A percentile compares a stretch with the other conserved stretches of the same genome.
Evolutionary conservation across 2,113 vertebrate species (phyloP).

Genomic region (Odontophorus gujanensis): DNA sequence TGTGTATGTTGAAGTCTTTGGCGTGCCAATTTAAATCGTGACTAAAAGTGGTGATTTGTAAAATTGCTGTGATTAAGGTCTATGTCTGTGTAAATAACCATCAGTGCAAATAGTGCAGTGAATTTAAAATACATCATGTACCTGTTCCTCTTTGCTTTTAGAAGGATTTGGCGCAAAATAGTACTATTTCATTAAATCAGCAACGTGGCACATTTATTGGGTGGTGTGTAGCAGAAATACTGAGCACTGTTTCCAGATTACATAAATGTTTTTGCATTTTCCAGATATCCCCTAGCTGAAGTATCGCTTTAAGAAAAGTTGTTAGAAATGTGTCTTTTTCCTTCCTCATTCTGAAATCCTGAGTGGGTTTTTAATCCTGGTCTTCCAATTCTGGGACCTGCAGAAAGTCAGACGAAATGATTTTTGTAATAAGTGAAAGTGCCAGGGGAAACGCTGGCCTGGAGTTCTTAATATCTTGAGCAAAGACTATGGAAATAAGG

Average conservation of each 20-base stretch:
- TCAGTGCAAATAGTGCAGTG: neutral
- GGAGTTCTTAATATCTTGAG: conserved; percentile 2
- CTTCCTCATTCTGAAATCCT: neutral
- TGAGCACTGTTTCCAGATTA: neutral
- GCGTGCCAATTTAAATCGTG: neutral
- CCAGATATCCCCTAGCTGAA: neutral
- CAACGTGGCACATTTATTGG: neutral
- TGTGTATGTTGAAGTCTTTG: neutral
- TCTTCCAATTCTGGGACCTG: conserved; percentile 2
- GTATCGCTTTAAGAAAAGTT: neutral
- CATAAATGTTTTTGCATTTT: neutral
- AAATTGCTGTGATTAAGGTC: neutral
- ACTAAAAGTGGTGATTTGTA: neutral
- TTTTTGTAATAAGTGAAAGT: conserved; percentile 9
- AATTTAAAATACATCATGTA: neutral
- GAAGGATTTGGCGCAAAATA: neutral
- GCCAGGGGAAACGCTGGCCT: neutral
- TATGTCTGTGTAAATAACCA: neutral
- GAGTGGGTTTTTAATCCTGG: neutral
- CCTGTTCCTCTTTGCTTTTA: neutral
- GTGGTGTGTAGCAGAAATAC: neutral
- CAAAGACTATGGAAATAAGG: conserved; percentile 24
- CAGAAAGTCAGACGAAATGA: neutral
- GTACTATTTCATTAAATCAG: neutral
- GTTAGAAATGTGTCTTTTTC: neutral